phyloP scores from a whole-genome alignment of 2,888 invertebrate species.

The Pristionchus fissidentatus region DNA sequence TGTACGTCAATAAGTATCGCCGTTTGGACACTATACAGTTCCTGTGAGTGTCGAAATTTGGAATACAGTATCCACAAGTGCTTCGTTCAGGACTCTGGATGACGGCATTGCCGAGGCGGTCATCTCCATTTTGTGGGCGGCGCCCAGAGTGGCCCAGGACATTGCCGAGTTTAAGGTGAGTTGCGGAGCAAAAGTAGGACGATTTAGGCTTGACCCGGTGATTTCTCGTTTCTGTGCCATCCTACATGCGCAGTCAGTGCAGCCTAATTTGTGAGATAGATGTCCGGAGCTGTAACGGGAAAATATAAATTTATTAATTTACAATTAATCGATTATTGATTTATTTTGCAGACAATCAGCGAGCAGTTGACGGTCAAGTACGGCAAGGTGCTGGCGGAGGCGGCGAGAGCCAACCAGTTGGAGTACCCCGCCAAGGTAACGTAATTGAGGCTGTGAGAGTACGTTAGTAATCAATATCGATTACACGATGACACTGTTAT shows the following conservation, averaged over 20 bases:
- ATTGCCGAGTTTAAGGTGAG: constrained; percentile 76
- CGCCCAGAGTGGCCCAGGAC: constrained; percentile 85
- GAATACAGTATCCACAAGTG: background rate
- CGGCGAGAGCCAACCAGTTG: constrained; percentile 87
- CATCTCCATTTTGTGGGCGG: constrained; percentile 95
- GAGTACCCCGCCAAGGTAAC: constrained; percentile 78
- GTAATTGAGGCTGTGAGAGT: background rate
- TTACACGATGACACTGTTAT: background rate
- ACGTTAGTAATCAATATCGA: background rate
- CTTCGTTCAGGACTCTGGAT: constrained; percentile 82
- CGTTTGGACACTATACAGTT: too few species aligned
- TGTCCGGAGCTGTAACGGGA: too few species aligned
- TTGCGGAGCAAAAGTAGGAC: too few species aligned
- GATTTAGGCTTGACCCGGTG: too few species aligned
- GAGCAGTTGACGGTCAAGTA: constrained; percentile 92
- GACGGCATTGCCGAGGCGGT: constrained; percentile 96
- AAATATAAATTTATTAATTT: background rate
- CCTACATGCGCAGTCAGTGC: background rate
- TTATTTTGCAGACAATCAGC: constrained; percentile 84
- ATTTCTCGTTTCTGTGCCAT: background rate
- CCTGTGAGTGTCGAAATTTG: too few species aligned
- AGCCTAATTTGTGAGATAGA: too few species aligned
- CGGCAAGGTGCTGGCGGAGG: constrained; percentile 92
- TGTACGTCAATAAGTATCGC: too few species aligned
- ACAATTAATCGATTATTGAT: background rate